Base-by-base conservation (phyloP, 2,888 invertebrate genomes). In the Leptothorax acervorum region DNA sequence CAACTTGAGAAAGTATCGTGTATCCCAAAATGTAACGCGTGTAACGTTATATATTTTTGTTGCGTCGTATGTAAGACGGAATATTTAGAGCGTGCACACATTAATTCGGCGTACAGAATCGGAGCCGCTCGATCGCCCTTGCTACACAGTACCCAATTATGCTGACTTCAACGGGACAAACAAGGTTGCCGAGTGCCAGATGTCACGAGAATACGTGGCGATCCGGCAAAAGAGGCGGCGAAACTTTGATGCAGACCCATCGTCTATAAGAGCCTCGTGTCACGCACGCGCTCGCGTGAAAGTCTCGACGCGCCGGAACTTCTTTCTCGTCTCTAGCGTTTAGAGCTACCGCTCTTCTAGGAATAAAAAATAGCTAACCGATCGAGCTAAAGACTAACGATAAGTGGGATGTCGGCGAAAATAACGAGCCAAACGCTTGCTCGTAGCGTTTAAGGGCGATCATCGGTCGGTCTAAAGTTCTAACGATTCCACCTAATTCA, bases 171-270 rank as follows among this genome's bases (percentile, higher is more conserved):
- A 91, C 92, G 90, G 92, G 93, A 94, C 93, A 92, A 93, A 94
- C 93, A 91, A 93, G 93, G 85, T 91, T 93, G 92, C 91, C 93
- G 93, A 93, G 92, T 93, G 92, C 93, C 94, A 94, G 93, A 94
- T 94, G 94, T 93, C 93, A 93, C 91, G 90, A 82, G 85, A 86
- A 85, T 88, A 85, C 87, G 88, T 85, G 87, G 84, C 83, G 84
- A 87, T 82, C 84, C 71, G 81, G 35, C 82, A 71, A 83, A 91
- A 57, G 68, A 87, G 87, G 83, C 90, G 90, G 91, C 90, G 91
- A 90, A 89, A 90, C 91, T 90, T 91, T 90, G 88, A 91, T 82
- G 86, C 66, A 62, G 70, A 78, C 76, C 73, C 71, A 83, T 85
- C 86, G 89, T 86, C 85, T 90, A 90, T 90, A 90, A 91, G 89